phyloP scores from a whole-genome alignment of 2,888 invertebrate species.

The Eristalis arbustorum region DNA sequence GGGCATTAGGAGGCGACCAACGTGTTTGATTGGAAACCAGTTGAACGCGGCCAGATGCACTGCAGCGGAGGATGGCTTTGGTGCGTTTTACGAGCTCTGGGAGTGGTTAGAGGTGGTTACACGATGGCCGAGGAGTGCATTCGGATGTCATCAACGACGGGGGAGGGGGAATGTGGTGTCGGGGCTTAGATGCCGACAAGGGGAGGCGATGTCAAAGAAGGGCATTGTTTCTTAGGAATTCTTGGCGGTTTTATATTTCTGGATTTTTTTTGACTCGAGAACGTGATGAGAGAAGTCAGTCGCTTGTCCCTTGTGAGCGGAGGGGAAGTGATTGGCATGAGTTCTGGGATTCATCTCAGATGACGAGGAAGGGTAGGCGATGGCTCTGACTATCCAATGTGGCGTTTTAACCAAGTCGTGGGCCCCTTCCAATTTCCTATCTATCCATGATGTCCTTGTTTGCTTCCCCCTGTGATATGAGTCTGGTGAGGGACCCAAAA shows the following conservation, averaged over 20 bases:
- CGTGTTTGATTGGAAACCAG: slow-evolving; percentile 65
- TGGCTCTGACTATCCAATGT: no score
- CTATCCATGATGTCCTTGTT: no score
- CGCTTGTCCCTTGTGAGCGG: no score
- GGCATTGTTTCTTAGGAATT: not conserved
- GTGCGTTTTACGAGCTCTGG: slow-evolving; percentile 16
- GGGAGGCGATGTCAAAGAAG: not conserved
- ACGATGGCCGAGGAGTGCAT: not conserved
- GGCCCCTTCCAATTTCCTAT: no score
- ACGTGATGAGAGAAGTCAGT: not conserved
- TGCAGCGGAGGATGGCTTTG: slow-evolving; percentile 17
- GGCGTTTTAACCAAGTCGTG: no score
- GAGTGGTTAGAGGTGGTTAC: slow-evolving; percentile 35
- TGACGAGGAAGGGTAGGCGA: no score
- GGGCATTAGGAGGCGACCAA: slow-evolving; percentile 29
- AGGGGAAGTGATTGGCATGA: no score
- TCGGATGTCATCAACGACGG: not conserved
- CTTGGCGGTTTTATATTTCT: not conserved
- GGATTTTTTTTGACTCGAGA: not conserved
- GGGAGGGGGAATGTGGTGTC: not conserved
- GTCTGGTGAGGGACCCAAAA: no score
- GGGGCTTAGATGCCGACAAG: not conserved
- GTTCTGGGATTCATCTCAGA: no score
- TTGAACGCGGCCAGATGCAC: not conserved
- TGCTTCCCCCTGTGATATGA: no score